Base-by-base conservation (phyloP, 2,113 vertebrate species). In the Addax nasomaculatus region DNA sequence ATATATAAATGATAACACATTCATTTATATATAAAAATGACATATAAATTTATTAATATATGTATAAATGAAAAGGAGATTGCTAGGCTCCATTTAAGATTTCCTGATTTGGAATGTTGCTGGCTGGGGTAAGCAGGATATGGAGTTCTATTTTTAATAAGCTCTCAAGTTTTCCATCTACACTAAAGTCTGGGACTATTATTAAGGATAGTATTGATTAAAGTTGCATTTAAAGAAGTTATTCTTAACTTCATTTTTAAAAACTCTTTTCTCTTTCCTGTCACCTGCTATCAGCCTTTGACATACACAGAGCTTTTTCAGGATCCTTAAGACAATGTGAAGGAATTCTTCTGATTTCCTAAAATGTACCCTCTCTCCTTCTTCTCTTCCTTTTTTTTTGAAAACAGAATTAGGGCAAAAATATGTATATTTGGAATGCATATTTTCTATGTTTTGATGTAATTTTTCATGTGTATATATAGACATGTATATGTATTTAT, bases 111-210 rank as follows among this genome's bases (percentile, higher is more conserved):
- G 57, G 21, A 29, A 53, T 62, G 10, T 33, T 57, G 76, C 3
- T 0, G 58, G 6, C 5, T 67, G 43, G 21, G 13, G 14, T 29
- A 27, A 7, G 4, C 47, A 29, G 60, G 13, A 11, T n/a, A 70
- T 29, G 21, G 64, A 53, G 27, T 81, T 92, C 17, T 62, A 39
- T 55, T 90, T 95, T 98, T 96, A 92, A 73, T 55, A 83, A 96
- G 10, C 13, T 78, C 25, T 36, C 49, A 79, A 53, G 33, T 90
- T 92, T 95, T 96, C 43, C 49, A 8, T 78, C 45, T 96, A 90
- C 17, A 47, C 19, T 57, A 17, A 93, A 79, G 39, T 80, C 76
- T 94, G 84, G 33, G 27, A 80, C 83, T 85, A 53, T 21, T 90
- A 17, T 33, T 90, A 58, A 90, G 30, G n/a, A 80, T 58, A 45